phyloP scores from a whole-genome alignment of 2,113 vertebrate genomes.

The Stegostoma tigrinum region DNA sequence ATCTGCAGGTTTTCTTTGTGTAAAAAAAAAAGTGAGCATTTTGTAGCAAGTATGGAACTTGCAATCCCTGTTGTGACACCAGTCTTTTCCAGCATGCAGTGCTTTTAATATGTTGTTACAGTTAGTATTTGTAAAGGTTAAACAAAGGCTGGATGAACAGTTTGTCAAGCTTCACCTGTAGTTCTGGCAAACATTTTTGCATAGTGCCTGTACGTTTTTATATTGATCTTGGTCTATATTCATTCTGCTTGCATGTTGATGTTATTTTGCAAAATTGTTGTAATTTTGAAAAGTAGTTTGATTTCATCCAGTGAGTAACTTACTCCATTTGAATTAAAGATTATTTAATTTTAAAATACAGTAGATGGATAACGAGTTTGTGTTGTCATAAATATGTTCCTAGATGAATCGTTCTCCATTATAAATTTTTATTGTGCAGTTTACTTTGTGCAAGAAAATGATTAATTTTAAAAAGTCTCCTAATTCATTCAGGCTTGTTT shows the following conservation, averaged over 20 bases:
- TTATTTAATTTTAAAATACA: too few species aligned
- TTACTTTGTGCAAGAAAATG: background rate
- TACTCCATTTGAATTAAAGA: too few species aligned
- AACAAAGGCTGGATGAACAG: background rate
- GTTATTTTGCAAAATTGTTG: background rate
- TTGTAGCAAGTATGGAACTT: background rate
- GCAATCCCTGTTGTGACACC: background rate
- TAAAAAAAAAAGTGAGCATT: background rate
- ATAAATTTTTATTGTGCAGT: background rate
- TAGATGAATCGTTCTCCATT: background rate
- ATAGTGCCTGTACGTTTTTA: background rate
- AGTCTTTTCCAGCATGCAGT: conserved; percentile 5
- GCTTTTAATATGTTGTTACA: background rate
- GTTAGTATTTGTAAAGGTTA: background rate
- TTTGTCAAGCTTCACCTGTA: background rate
- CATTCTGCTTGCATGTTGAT: background rate
- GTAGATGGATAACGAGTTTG: background rate
- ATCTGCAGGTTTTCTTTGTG: background rate
- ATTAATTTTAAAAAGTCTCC: background rate
- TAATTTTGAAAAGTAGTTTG: background rate
- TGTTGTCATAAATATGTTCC: background rate
- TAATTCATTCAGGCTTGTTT: background rate
- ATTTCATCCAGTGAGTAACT: background rate
- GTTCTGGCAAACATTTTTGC: background rate
- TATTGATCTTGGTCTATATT: background rate